Base-by-base conservation (phyloP, 2,888 invertebrate genomes). In the Lithophane socia region DNA sequence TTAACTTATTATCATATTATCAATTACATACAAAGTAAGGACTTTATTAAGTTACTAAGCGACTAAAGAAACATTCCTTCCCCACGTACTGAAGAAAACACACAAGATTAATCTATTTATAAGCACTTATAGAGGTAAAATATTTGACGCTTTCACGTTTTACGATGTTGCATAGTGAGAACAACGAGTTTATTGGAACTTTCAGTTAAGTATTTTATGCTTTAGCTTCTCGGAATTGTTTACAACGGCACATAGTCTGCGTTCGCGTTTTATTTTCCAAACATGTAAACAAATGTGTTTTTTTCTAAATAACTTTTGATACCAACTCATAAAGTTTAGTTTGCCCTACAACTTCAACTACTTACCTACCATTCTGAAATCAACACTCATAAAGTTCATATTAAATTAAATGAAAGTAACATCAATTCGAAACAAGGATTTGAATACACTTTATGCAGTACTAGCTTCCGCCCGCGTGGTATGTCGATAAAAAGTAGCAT, bases 101-200 rank as follows among this genome's bases (percentile, higher is more conserved):
- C 29, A 44, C n/a, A 16, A 54, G 13, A 56, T 68, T 56, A 18
- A 75, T 65, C 16, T 70, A 80, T 66, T 66, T 82, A 68, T 72
- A 77, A 37, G 18, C 24, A 73, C 10, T 21, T 54, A 9, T 16
- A 70, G 37, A 70, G 18, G 49, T 83, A 64, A 78, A 71, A 79
- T 83, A 83, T 83, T 83, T 72, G 79, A 79, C 75, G 75, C 83
- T 75, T 79, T 68, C 73, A 75, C 64, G 61, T 72, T 79, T 83
- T 69, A 83, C 71, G 71, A 78, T 37, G 63, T 37, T 18, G 37
- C 67, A 71, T 82, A 54, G 82, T 82, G 83, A 75, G 74, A 83
- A 63, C 74, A 82, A 78, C 68, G 37, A 63, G 52, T 83, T 83
- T 83, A 83, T 83, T 79, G 83, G 21, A 70, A 47, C 42, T 54